Evolutionary conservation across 2,888 invertebrate genomes (phyloP), one percentile per base, ranked within the genome.

Genomic region (Diachrysia chrysitis): DNA sequence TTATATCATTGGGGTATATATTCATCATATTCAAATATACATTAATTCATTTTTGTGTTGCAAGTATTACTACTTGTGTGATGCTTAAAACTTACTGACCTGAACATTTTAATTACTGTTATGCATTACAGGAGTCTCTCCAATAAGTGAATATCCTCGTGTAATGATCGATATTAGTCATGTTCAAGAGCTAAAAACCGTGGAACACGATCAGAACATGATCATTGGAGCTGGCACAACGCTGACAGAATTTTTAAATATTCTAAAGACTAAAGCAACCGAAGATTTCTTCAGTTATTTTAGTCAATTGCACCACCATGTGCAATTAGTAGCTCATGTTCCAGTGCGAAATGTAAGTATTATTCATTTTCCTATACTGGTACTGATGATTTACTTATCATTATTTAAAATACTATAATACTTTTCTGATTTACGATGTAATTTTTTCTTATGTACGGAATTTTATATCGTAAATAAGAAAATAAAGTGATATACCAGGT

Each of bases 301-400:
- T 58, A 85, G 87, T 2, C 92, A 93, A 57, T 84, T 97, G 63
- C 95, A 94, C 17, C 90, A 96, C n/a, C 97, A 97, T 84, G 87
- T 97, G 35, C 94, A 96, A 74, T 83, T 96, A 63, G 96, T 97
- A 4, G 97, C 97, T 1, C 97, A 96, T 87, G 95, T 96, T 53
- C 96, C 97, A 29, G 96, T 97, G 0, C 93, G 97, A 89, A 97
- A 97, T 90, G 97, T 97, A 90, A 93, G 96, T 82, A 16, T 14
- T 51, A 17, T 19, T 6, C 17, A 14, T 17, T 17, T 21, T n/a
- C 1, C n/a, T 46, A 46, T n/a, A 10, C 10, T n/a, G n/a, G n/a
- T 7, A 4, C n/a, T 19, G 4, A 48, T 17, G 54, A 32, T 1
- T 9, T 51, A n/a, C n/a, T n/a, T n/a, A n/a, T n/a, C n/a, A n/a